Base-by-base conservation (phyloP, 1,140 invertebrate species). In the Heterodera carotae region DNA sequence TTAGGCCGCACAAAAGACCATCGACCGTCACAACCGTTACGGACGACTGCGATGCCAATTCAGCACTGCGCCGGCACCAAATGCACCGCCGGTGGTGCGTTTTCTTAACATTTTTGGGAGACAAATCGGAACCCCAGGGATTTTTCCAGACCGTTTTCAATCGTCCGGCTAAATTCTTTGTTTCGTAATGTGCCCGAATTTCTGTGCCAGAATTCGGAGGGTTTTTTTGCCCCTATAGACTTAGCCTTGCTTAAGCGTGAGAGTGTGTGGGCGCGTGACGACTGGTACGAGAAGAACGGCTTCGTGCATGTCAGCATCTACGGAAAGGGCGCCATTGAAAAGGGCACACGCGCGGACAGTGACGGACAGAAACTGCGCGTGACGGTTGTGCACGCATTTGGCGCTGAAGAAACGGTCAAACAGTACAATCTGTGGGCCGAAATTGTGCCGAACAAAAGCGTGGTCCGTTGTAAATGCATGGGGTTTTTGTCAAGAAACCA, bases 351-450 rank as follows among this genome's bases (percentile, higher is more conserved):
- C 66, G 89, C 98, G 12, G 92, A 94, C 89, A 88, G 94, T 0
- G 97, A 94, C 89, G 92, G 93, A 29, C 92, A 97, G 34, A 90
- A 92, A 53, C 89, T 97, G 4, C 91, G 92, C 69, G 91, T 93
- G 1, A 90, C 92, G 82, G 88, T 98, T 62, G 90, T 92, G 59
- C 96, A 97, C 87, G 91, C 92, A 29, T 92, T 93, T 84, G 91
- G 93, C 84, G 89, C 90, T 29, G 91, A 92, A 88, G 90, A 92
- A 15, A 96, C 94, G 89, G 90, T 92, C 74, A 86, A 94, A 80
- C 93, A 94, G 88, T 85, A 94, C 60, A 92, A 94, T 89, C 89
- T 98, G 25, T 89, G 90, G 89, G 94, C 94, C 75, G 94, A 96
- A 91, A 88, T 90, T 67, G 82, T 88, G 78, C 87, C 89, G 10